Base-by-base conservation (phyloP, 2,888 invertebrate species). In the Sipha maydis region DNA sequence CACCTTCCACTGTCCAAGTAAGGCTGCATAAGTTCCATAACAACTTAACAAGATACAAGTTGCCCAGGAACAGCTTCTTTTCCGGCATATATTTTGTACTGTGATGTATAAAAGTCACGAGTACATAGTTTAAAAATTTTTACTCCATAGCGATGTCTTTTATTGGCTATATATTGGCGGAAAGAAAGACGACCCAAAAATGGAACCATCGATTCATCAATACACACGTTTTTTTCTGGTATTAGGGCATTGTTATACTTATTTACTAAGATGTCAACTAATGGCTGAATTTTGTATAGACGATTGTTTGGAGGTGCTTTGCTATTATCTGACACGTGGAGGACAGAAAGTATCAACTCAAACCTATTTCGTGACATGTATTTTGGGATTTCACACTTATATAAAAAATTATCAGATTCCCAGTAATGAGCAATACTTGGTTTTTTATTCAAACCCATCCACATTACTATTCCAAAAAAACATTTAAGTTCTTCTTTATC, bases 341-440 rank as follows among this genome's bases (percentile, higher is more conserved):
- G 9, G 3, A 79, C 79, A 34, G 79, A 79, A 17, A 79, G 17
- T 61, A 61, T 78, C 25, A 78, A 56, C 25, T 78, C 56, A 78
- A 78, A 78, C 25, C 78, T 56, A 78, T 79, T 79, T 79, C 79
- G 14, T n/a, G n/a, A n/a, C n/a, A n/a, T n/a, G n/a, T n/a, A n/a
- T n/a, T n/a, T n/a, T n/a, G n/a, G n/a, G n/a, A 79, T 61, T 61
- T 9, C 25, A 79, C 34, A n/a, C 17, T 61, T 80, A 8, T 67
- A 80, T 19, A 80, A 80, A 80, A 80, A 67, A 67, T 67, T 38
- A 67, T 4, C 4, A 78, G 54, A 17, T 80, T 80, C 67, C 79
- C 79, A 79, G 17, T 79, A 79, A 79, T 79, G 61, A 61, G 79
- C 11, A 79, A 79, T 61, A 79, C 79, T 79, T 28, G 79, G 61